phyloP scores from a whole-genome alignment of 1,140 invertebrate species.

The Callitettix versicolor region DNA sequence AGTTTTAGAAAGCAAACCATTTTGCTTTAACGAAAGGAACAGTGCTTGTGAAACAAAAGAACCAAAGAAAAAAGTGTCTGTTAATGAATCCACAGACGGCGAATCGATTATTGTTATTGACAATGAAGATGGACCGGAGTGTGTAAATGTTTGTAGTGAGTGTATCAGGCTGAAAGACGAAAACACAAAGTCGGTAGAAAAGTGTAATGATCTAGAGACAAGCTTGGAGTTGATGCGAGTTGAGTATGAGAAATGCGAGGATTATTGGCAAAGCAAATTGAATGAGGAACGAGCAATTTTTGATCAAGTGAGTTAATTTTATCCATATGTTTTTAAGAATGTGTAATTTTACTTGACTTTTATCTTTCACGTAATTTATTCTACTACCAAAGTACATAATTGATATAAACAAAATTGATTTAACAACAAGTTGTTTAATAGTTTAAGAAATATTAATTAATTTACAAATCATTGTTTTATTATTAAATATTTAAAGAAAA shows the following conservation, averaged over 20 bases:
- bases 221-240: constrained; percentile 58
- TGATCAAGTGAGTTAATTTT: constrained; percentile 37
- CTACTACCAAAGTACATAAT: no score
- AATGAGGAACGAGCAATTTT: constrained; percentile 64
- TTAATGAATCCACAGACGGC: no score
- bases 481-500: no score
- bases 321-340: background rate
- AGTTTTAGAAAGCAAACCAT: background rate
- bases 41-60: background rate
- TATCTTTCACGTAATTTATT: no score
- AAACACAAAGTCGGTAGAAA: constrained; percentile 39
- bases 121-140: no score
- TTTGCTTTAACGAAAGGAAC: background rate
- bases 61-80: no score
- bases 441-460: no score
- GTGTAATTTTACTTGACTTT: constrained; percentile 1
- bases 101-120: no score
- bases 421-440: no score
- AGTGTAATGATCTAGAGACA: constrained; percentile 53
- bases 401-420: no score
- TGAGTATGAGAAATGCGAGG: constrained; percentile 74
- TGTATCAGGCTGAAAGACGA: constrained; percentile 29
- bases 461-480: no score
- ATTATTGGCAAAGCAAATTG: constrained; percentile 70
- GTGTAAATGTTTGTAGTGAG: background rate